phyloP scores from a whole-genome alignment of 2,888 invertebrate species.

The Agrochola circellaris region DNA sequence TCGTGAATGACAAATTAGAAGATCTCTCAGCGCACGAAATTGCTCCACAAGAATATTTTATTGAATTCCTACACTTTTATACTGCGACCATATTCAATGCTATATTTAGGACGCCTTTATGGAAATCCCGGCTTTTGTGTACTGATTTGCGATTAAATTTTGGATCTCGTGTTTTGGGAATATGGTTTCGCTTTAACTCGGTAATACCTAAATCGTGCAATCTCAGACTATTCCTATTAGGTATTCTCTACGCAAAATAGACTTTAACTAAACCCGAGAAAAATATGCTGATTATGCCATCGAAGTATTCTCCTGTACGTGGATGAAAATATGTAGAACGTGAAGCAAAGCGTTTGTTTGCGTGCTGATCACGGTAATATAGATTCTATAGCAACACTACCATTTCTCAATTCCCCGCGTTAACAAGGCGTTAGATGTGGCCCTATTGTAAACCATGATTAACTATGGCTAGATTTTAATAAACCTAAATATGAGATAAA shows the following conservation, averaged over 20 bases:
- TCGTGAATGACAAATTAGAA: slow-evolving; percentile 86
- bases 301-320: neutral
- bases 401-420: neutral
- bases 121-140: slow-evolving; percentile 33
- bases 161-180: slow-evolving; percentile 6
- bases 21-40: slow-evolving; percentile 79
- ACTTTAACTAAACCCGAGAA: neutral
- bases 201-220: no score
- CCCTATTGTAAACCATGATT: neutral
- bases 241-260: neutral
- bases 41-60: slow-evolving; percentile 78
- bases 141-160: slow-evolving; percentile 37
- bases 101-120: slow-evolving; percentile 59
- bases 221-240: neutral
- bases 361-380: neutral
- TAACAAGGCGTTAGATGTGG: neutral
- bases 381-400: neutral
- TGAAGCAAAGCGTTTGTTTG: neutral
- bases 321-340: neutral
- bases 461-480: neutral
- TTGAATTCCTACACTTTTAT: slow-evolving; percentile 77
- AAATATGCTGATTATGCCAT: neutral
- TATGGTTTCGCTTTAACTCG: neutral
- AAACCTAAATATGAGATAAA: neutral
- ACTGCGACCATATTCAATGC: slow-evolving; percentile 51